Conservation (phyloP, 2,888 invertebrate species). For the Azorinus chamasolen region DNA sequence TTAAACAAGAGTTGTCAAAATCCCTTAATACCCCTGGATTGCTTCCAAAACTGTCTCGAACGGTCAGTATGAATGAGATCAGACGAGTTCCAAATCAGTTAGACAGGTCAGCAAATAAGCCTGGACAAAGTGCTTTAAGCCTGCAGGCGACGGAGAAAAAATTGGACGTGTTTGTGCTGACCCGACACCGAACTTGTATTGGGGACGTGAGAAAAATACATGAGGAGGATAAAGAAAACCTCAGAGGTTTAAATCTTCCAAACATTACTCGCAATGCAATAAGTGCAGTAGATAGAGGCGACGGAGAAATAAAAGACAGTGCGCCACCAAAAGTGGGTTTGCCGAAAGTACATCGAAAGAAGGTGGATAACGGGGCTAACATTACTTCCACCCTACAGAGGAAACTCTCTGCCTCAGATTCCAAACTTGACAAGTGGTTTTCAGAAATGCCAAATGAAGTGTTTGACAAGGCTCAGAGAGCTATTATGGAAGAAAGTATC, state of each 20-base stretch:
- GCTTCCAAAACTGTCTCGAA: constrained; percentile 55
- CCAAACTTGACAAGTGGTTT: constrained; percentile 65
- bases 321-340: background rate
- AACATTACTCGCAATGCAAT: constrained; percentile 21
- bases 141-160: constrained; percentile 17
- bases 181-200: constrained; percentile 40
- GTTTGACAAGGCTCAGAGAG: constrained; percentile 62
- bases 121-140: constrained; percentile 26
- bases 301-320: background rate
- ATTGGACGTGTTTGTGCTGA: constrained; percentile 40
- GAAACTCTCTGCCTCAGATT: constrained; percentile 36
- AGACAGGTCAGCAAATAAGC: constrained; percentile 25
- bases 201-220: constrained; percentile 30
- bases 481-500: constrained; percentile 62
- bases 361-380: background rate
- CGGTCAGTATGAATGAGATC: constrained; percentile 58
- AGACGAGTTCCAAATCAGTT: constrained; percentile 19
- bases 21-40: constrained; percentile 45
- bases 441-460: constrained; percentile 65
- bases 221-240: constrained; percentile 25
- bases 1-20: constrained; percentile 58
- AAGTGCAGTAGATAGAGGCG: constrained; percentile 2
- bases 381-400: background rate
- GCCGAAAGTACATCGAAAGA: constrained; percentile 2
- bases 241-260: constrained; percentile 39